Evolutionary conservation across 1,140 invertebrate species (phyloP).

Genomic region (Apolygus lucorum): DNA sequence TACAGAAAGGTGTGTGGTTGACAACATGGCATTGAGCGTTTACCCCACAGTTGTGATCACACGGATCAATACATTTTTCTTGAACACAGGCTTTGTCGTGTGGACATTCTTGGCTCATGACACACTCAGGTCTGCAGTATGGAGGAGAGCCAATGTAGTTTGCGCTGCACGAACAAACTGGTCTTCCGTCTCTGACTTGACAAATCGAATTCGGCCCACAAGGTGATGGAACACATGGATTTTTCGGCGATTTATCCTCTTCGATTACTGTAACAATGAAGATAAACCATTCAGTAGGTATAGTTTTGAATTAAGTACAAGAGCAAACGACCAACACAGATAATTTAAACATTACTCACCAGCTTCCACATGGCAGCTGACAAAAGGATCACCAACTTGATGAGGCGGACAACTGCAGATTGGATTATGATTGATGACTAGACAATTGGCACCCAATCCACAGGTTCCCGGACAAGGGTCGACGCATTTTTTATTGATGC

Average conservation of each 20-base stretch:
- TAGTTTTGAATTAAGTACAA: no score
- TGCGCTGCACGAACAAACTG: constrained; percentile 64
- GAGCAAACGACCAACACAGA: background rate
- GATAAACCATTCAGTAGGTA: no score
- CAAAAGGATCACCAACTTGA: constrained; percentile 69
- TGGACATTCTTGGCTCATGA: constrained; percentile 49
- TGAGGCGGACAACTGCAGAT: constrained; percentile 67
- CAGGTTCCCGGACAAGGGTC: constrained; percentile 72
- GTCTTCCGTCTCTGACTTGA: constrained; percentile 63
- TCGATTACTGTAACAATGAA: constrained; percentile 2
- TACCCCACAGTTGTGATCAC: constrained; percentile 60
- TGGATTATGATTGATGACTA: constrained; percentile 71
- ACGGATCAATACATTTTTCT: constrained; percentile 71
- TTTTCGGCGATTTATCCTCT: constrained; percentile 34
- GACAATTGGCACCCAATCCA: constrained; percentile 61
- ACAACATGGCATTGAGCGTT: constrained; percentile 72
- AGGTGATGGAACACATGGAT: constrained; percentile 69
- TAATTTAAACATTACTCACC: constrained; percentile 28
- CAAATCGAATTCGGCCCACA: constrained; percentile 80
- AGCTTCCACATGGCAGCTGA: constrained; percentile 51
- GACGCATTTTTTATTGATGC: constrained; percentile 65
- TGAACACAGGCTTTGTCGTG: constrained; percentile 64
- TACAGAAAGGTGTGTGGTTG: constrained; percentile 72
- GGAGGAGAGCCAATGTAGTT: constrained; percentile 50
- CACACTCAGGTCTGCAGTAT: constrained; percentile 49